A percentile compares a stretch with the other conserved stretches of the same genome.
These are phyloP conservation scores for Drosophila mimetica DNA, from an alignment of 2,888 invertebrate species.

Conservation along the genomic window DNA sequence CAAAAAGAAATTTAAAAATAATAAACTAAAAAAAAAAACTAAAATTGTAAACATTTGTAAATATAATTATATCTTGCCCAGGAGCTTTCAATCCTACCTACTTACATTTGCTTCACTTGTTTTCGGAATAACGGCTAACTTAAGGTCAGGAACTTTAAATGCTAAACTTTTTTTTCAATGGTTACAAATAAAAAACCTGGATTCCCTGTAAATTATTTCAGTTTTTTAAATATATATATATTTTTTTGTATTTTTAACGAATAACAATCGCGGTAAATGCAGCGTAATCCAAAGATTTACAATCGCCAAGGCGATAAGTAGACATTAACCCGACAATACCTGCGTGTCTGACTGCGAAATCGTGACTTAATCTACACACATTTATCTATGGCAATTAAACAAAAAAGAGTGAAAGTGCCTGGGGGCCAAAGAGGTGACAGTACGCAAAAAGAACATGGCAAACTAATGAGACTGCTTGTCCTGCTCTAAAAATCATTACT, in stretches of 20 bases:
- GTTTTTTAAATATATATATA: neutral
- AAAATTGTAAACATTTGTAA: too few species aligned
- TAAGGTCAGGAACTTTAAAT: conserved; percentile 28
- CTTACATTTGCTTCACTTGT: too few species aligned
- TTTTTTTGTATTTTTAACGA: conserved; percentile 5
- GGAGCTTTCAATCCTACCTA: too few species aligned
- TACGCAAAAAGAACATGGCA: conserved; percentile 27
- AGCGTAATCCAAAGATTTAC: conserved; percentile 2
- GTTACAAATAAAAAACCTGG: conserved; percentile 2
- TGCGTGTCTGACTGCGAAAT: conserved; percentile 12
- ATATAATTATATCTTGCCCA: too few species aligned
- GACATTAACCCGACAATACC: conserved; percentile 24
- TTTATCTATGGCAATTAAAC: conserved; percentile 24
- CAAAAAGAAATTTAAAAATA: too few species aligned
- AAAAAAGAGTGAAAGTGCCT: conserved; percentile 1
- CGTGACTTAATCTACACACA: conserved; percentile 29
- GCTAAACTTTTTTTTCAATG: conserved; percentile 4
- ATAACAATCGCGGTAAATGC: conserved; percentile 14
- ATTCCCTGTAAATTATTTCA: conserved; percentile 10
- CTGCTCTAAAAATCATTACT: conserved; percentile 66
- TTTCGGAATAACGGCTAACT: conserved; percentile 13
- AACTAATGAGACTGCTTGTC: conserved; percentile 49
- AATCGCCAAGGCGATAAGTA: conserved; percentile 33
- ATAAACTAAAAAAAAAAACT: too few species aligned
- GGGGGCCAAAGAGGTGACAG: conserved; percentile 11